Percentiles rank a stretch among this genome's conserved stretches.
Evolutionary conservation across 2,888 invertebrate species (phyloP).

Genomic region (Stenchaetothrips biformis): DNA sequence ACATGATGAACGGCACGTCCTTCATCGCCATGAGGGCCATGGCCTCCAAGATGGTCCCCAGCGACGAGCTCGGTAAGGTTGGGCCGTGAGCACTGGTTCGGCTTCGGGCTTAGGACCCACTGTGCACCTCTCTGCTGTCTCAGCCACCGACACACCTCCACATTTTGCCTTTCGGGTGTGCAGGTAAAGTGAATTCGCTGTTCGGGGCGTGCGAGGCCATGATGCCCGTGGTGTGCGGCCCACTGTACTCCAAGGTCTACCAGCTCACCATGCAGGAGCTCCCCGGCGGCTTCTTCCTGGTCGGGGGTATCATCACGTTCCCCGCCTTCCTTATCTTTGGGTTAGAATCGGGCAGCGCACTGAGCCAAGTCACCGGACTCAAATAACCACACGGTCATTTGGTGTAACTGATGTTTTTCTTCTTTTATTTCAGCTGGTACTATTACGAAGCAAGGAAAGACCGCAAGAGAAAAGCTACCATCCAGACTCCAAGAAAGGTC

Average conservation of each 20-base stretch:
- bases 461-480: neutral
- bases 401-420: neutral
- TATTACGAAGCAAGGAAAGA: slow-evolving; percentile 5
- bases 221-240: slow-evolving; percentile 9
- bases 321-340: neutral
- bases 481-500: no score
- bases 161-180: neutral
- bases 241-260: neutral
- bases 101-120: no score
- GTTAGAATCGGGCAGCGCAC: neutral
- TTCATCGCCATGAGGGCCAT: slow-evolving; percentile 15
- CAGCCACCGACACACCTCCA: no score
- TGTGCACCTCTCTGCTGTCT: no score
- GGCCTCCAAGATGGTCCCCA: neutral
- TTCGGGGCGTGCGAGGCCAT: neutral
- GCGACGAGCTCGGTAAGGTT: neutral
- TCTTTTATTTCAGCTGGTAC: neutral
- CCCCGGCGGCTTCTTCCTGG: neutral
- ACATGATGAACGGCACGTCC: slow-evolving; percentile 9
- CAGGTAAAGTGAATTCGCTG: neutral
- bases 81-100: no score
- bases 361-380: neutral
- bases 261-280: neutral
- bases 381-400: neutral
- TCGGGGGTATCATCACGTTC: neutral